Evolutionary conservation across 2,113 vertebrate species (phyloP).

Genomic region (Phycodurus eques): DNA sequence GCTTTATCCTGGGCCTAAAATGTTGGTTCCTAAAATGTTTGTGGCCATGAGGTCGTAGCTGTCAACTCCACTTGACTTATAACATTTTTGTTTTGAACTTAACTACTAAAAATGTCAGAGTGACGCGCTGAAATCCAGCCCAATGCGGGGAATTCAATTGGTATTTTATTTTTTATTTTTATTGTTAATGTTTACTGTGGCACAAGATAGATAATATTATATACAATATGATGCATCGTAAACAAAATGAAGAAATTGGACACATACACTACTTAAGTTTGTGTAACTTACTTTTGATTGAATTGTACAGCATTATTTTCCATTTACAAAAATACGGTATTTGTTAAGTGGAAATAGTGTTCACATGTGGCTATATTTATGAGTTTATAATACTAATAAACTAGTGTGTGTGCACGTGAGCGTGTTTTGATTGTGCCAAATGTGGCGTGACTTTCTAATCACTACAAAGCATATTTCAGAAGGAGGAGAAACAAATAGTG

Average conservation of each 20-base stretch:
- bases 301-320: neutral
- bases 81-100: neutral
- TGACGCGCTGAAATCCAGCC: neutral
- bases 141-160: neutral
- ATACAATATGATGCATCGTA: too few species aligned
- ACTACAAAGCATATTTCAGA: conserved; percentile 14
- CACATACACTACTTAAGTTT: neutral
- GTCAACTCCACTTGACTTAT: neutral
- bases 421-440: conserved; percentile 33
- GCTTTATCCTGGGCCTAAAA: neutral
- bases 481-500: conserved; percentile 3
- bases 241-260: too few species aligned
- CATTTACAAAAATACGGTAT: neutral
- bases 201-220: neutral
- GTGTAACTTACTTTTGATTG: neutral
- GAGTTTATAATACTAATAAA: neutral
- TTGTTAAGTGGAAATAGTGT: neutral
- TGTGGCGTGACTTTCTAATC: conserved; percentile 42
- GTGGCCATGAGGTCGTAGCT: neutral
- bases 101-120: neutral
- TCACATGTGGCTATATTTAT: neutral
- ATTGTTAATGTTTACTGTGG: too few species aligned
- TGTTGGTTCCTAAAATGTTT: neutral
- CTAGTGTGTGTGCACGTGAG: neutral
- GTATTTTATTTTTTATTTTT: neutral